These are phyloP conservation scores for Endotricha flammealis DNA, from an alignment of 2,888 invertebrate genomes.

Conservation along the genomic window DNA sequence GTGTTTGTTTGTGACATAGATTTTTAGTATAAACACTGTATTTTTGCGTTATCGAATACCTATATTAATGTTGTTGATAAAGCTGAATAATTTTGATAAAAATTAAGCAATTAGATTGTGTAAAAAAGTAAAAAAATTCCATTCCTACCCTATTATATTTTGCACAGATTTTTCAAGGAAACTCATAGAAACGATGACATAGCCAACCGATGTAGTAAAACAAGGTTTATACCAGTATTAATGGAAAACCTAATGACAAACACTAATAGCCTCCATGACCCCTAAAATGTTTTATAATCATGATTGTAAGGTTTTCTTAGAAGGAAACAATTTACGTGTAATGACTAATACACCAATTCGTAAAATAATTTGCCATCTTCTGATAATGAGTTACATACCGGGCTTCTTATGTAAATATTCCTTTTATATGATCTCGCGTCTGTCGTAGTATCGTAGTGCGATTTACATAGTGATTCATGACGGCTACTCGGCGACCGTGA, in stretches of 20 bases:
- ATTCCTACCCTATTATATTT: too few relatives aligned
- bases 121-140: too few relatives aligned
- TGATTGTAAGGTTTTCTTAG: not conserved
- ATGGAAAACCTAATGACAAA: not conserved
- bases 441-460: conserved; percentile 32
- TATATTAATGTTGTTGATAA: conserved; percentile 7
- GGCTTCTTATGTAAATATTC: conserved; percentile 15
- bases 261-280: not conserved
- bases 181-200: too few relatives aligned
- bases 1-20: too few relatives aligned
- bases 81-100: too few relatives aligned
- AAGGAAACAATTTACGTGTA: conserved; percentile 12
- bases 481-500: conserved; percentile 33
- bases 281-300: too few relatives aligned
- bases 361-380: not conserved
- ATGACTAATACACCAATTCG: conserved; percentile 9
- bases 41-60: not conserved
- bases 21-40: conserved; percentile 5
- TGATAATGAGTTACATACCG: conserved; percentile 8
- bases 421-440: conserved; percentile 25
- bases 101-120: too few relatives aligned
- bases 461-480: conserved; percentile 53
- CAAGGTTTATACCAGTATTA: too few relatives aligned
- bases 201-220: too few relatives aligned
- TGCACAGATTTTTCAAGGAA: too few relatives aligned